A percentile compares a stretch with the other conserved stretches of the same genome.
phyloP scores from a whole-genome alignment of 2,888 invertebrate species.

The Podabrus alpinus region DNA sequence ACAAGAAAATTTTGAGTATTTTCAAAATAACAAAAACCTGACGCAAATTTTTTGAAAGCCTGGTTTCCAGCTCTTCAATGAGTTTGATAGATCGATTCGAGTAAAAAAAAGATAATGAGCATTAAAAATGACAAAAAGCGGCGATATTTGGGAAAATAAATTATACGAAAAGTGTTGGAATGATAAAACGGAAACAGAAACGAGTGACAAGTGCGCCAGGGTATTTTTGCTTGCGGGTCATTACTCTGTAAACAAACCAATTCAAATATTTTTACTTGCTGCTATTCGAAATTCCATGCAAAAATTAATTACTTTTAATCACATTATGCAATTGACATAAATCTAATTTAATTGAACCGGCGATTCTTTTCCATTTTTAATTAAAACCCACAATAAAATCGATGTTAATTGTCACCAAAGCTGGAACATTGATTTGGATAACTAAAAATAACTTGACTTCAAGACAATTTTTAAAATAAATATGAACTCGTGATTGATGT shows the following conservation, averaged over 20 bases:
- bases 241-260: conserved; percentile 32
- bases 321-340: conserved; percentile 3
- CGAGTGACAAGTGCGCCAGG: conserved; percentile 18
- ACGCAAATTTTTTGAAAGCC: background rate
- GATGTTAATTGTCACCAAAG: background rate
- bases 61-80: background rate
- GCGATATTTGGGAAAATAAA: background rate
- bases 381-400: background rate
- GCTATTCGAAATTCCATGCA: conserved; percentile 6
- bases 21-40: background rate
- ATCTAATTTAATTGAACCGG: background rate
- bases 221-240: conserved; percentile 33
- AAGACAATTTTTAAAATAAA: background rate
- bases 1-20: background rate
- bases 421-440: background rate
- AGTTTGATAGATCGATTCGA: background rate
- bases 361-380: background rate
- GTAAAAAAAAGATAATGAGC: background rate
- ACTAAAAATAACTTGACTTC: background rate
- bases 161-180: conserved; percentile 6
- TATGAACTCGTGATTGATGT: background rate
- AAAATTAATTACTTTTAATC: conserved; percentile 14
- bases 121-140: background rate
- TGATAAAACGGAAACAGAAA: conserved; percentile 11
- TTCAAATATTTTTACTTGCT: conserved; percentile 3